Percentiles rank a stretch among this genome's conserved stretches.
These are phyloP conservation scores for Mamestra configurata DNA, from an alignment of 1,140 invertebrate genomes.

Conservation along the genomic window DNA sequence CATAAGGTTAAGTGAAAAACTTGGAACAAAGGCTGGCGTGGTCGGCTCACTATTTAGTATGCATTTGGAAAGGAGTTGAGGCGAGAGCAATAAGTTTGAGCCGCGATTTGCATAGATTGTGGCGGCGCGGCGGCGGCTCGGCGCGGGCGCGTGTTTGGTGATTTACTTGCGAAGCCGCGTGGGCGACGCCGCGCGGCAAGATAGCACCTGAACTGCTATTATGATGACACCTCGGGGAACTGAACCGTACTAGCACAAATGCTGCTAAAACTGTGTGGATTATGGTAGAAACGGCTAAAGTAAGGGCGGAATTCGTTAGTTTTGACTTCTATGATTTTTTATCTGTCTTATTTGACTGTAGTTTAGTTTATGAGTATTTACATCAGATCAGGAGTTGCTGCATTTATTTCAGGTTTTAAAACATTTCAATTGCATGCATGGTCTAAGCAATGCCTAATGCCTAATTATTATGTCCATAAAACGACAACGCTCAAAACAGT, in stretches of 20 bases:
- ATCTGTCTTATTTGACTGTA: too few relatives aligned
- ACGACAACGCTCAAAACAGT: neutral
- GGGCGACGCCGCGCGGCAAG: constrained; percentile 53
- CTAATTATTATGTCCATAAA: neutral
- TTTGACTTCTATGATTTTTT: neutral
- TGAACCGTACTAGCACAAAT: constrained; percentile 39
- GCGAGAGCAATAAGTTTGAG: constrained; percentile 86
- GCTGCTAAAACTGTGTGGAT: constrained; percentile 13
- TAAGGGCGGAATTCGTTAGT: neutral
- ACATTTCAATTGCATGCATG: too few relatives aligned
- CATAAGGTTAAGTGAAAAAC: constrained; percentile 77
- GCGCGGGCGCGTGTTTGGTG: constrained; percentile 71
- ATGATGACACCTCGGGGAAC: constrained; percentile 55
- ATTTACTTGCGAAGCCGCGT: constrained; percentile 68
- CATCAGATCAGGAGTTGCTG: too few relatives aligned
- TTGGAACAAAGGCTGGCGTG: constrained; percentile 77
- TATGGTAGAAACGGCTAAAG: neutral
- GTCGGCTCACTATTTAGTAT: constrained; percentile 82
- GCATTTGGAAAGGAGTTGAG: constrained; percentile 86
- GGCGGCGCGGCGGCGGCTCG: constrained; percentile 65
- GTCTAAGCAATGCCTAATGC: too few relatives aligned
- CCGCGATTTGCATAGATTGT: constrained; percentile 86
- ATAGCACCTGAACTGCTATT: constrained; percentile 65
- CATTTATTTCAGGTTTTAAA: too few relatives aligned
- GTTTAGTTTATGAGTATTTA: too few relatives aligned